Percentiles rank a stretch among this genome's conserved stretches.
Evolutionary conservation across 2,888 invertebrate species (phyloP).

Genomic region (Idaea aversata): DNA sequence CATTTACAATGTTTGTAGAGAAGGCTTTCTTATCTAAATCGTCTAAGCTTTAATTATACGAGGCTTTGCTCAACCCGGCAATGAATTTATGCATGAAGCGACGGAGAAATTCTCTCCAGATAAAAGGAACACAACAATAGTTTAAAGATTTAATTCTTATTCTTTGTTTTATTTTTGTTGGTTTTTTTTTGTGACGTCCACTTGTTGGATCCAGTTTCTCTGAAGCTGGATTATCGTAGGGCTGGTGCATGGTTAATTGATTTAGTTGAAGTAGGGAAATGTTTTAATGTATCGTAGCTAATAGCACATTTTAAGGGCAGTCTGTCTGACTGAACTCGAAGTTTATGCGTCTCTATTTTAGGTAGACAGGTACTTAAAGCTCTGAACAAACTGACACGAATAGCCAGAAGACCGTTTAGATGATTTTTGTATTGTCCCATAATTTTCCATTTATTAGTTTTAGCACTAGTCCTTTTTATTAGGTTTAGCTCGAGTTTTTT

Average conservation of each 20-base stretch:
- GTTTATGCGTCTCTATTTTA: conserved; percentile 13
- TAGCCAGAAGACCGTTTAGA: too few relatives aligned
- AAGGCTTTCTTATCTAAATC: conserved; percentile 36
- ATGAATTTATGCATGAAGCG: conserved; percentile 78
- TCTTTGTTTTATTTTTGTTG: conserved; percentile 49
- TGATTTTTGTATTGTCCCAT: too few relatives aligned
- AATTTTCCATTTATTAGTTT: too few relatives aligned
- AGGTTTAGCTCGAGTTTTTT: too few relatives aligned
- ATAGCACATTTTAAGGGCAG: conserved; percentile 2
- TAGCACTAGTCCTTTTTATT: too few relatives aligned
- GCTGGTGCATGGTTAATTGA: conserved; percentile 30
- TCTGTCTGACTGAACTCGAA: background rate
- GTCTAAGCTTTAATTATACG: conserved; percentile 69
- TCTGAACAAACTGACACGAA: too few relatives aligned
- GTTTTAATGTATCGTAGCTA: background rate
- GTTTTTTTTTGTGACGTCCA: conserved; percentile 51
- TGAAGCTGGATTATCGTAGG: conserved; percentile 56
- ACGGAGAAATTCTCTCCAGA: conserved; percentile 60
- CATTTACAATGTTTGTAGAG: conserved; percentile 33
- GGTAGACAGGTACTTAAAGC: background rate
- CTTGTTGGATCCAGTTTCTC: conserved; percentile 59
- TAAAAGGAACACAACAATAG: conserved; percentile 71
- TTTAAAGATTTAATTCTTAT: conserved; percentile 72
- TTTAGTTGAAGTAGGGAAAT: conserved; percentile 2
- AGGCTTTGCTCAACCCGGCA: conserved; percentile 56